Base-by-base conservation (phyloP, 2,888 invertebrate species). In the Trachelus stipa region DNA sequence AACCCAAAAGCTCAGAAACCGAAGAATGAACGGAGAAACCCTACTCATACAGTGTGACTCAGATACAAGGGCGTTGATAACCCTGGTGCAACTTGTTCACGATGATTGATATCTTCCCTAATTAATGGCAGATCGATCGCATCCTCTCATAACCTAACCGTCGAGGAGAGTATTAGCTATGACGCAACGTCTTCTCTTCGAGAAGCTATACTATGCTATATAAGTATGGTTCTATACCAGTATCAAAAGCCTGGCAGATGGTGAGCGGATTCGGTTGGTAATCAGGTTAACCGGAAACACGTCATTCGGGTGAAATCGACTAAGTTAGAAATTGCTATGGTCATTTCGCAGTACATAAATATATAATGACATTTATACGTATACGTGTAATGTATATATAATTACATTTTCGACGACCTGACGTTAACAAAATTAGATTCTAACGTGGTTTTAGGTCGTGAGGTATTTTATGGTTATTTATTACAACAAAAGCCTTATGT, bases 101-200 rank as follows among this genome's bases (percentile, higher is more conserved):
- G 35, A 74, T 74, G 74, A 74, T 74, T 37, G 74, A 74, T 74
- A 37, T 37, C 74, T 37, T 12, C 74, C 6, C 34, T 74, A 74
- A 74, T 74, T 34, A 73, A 35, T 35, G 73, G 33, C 31, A 30
- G 73, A 73, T 73, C 73, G 73, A 74, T 74, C 74, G 56, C 23
- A 9, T 9, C 23, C 56, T 56, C 56, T 56, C 23, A 9, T 23
- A 56, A 56, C 56, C 56, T 56, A 56, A 23, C 23, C 56, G 9
- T 56, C 9, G 9, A 23, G 23, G 9, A 56, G 56, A 56, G 23
- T 56, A 56, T 56, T 56, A 56, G 56, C 56, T 56, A 56, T 9
- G 23, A 9, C 56, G 23, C 15, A 56, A 56, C 56, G 56, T 56
- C 56, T 56, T 56, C 56, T 56, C 56, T 6, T 23, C 23, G 23